These are phyloP conservation scores for Leuctra nigra DNA, from an alignment of 2,888 invertebrate genomes.

Conservation along the genomic window DNA sequence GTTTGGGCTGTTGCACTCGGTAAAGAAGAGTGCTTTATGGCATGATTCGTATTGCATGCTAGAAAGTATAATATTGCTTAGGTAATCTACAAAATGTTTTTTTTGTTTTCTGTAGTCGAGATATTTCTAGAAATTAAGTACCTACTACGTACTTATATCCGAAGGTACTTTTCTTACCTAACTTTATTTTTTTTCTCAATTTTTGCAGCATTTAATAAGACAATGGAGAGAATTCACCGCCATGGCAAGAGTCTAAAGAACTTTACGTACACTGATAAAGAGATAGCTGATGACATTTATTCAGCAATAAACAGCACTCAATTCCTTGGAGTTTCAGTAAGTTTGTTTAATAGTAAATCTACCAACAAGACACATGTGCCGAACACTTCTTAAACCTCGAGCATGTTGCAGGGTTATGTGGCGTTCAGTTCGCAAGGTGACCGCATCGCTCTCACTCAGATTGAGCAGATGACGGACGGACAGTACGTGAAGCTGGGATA, in stretches of 20 bases:
- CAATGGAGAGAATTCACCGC: slow-evolving; percentile 79
- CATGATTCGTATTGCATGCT: too few relatives aligned
- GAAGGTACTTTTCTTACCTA: too few relatives aligned
- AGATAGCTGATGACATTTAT: slow-evolving; percentile 93
- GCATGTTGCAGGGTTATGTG: slow-evolving; percentile 73
- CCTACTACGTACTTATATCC: too few relatives aligned
- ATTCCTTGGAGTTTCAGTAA: slow-evolving; percentile 95
- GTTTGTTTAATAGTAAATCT: too few relatives aligned
- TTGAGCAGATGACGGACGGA: slow-evolving; percentile 94
- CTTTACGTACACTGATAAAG: slow-evolving; percentile 92
- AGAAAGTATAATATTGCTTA: too few relatives aligned
- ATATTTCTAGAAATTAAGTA: too few relatives aligned
- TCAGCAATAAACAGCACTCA: slow-evolving; percentile 97
- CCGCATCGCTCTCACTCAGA: slow-evolving; percentile 95
- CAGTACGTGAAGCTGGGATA: slow-evolving; percentile 91
- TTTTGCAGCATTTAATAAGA: slow-evolving; percentile 83
- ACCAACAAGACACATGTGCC: too few relatives aligned
- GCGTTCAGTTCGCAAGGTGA: slow-evolving; percentile 98
- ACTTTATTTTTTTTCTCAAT: not conserved
- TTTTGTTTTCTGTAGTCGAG: too few relatives aligned
- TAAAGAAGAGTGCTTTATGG: slow-evolving; percentile 45
- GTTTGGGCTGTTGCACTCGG: slow-evolving; percentile 98
- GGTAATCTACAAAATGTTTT: too few relatives aligned
- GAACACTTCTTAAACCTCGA: too few relatives aligned
- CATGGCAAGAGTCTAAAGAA: slow-evolving; percentile 81